Conservation (phyloP, 2,888 invertebrate genomes). For the Congeria kusceri region DNA sequence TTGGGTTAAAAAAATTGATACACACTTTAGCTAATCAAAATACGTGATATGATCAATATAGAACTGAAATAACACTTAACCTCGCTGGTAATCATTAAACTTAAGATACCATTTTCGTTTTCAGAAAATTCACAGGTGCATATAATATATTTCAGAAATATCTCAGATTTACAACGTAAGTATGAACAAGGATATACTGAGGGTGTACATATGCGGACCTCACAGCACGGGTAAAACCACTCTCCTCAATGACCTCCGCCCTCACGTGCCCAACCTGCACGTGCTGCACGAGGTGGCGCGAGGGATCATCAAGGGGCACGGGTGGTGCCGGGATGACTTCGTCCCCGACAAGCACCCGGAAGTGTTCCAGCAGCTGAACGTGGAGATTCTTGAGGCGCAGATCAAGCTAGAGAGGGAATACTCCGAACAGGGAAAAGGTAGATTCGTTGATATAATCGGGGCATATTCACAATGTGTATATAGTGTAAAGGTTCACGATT, state of each 20-base stretch:
- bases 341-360: constrained; percentile 57
- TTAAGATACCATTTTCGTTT: too few species aligned
- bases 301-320: constrained; percentile 49
- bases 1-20: too few species aligned
- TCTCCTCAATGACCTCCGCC: constrained; percentile 57
- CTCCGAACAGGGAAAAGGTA: constrained; percentile 11
- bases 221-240: constrained; percentile 70
- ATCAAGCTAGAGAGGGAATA: constrained; percentile 41
- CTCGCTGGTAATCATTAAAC: too few species aligned
- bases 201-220: constrained; percentile 63
- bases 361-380: constrained; percentile 54
- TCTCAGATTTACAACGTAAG: too few species aligned
- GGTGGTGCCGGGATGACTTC: constrained; percentile 61
- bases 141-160: too few species aligned
- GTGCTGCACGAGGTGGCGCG: constrained; percentile 62
- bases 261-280: constrained; percentile 30
- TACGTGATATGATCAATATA: too few species aligned
- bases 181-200: neutral
- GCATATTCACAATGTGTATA: too few species aligned
- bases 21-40: too few species aligned
- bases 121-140: too few species aligned
- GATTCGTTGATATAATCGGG: too few species aligned
- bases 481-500: too few species aligned
- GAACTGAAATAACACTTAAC: too few species aligned
- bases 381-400: constrained; percentile 58